These are phyloP conservation scores for Nestor notabilis DNA, from an alignment of 2,113 vertebrate genomes.

Conservation along the genomic window DNA sequence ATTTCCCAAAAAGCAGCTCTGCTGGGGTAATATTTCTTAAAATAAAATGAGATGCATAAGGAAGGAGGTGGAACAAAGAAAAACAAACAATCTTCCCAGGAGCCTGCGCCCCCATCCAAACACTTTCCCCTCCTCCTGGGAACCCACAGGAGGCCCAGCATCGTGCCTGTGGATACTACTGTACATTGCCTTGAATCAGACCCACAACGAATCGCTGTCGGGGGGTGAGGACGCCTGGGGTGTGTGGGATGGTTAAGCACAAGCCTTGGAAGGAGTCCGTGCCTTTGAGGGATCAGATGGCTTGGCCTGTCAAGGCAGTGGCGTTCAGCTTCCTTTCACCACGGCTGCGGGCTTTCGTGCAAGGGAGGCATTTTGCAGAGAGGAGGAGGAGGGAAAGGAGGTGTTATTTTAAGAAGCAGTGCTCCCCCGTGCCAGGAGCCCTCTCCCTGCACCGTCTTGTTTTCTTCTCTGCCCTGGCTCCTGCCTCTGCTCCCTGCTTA, in stretches of 20 bases:
- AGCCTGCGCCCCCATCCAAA: conserved; percentile 38
- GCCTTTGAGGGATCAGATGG: conserved; percentile 17
- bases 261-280: conserved; percentile 35
- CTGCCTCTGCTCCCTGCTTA: background rate
- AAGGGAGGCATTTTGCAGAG: conserved; percentile 18
- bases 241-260: conserved; percentile 16
- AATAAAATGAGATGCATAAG: conserved; percentile 37
- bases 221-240: background rate
- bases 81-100: conserved; percentile 34
- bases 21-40: conserved; percentile 57
- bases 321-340: background rate
- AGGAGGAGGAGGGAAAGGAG: background rate
- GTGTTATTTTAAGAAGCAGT: conserved; percentile 10
- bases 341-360: background rate
- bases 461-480: background rate
- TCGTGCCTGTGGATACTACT: conserved; percentile 16
- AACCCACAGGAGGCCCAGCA: conserved; percentile 15
- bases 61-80: conserved; percentile 50
- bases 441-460: background rate
- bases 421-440: conserved; percentile 12
- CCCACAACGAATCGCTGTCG: background rate
- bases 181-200: background rate
- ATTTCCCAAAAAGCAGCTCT: conserved; percentile 23
- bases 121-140: background rate
- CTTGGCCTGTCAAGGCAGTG: background rate